Conservation (phyloP, 2,113 vertebrate species). For the Colius striatus region DNA sequence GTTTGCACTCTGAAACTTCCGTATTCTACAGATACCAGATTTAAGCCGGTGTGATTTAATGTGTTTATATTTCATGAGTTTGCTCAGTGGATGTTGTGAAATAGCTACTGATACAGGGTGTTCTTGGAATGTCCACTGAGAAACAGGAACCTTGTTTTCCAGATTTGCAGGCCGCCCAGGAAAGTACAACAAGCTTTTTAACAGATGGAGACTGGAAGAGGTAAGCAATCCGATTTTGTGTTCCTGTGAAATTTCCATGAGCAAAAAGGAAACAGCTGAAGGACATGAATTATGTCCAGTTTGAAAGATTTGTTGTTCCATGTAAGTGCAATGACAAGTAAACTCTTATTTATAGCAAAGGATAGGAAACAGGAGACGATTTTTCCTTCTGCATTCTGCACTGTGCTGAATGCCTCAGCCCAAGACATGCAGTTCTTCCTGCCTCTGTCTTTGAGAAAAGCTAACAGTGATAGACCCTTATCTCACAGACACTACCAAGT, state of each 20-base stretch:
- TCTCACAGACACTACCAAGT: not conserved
- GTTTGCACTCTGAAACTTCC: not conserved
- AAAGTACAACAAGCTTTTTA: slow-evolving; percentile 98
- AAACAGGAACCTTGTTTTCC: slow-evolving; percentile 59
- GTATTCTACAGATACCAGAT: not conserved
- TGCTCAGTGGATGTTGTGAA: not conserved
- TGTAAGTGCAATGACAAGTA: not conserved
- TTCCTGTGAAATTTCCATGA: not conserved
- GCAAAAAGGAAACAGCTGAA: not conserved
- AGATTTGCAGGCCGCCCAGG: slow-evolving; percentile 98
- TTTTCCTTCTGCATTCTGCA: not conserved
- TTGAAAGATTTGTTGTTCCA: not conserved
- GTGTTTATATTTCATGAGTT: not conserved
- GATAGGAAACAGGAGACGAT: not conserved
- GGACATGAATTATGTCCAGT: not conserved
- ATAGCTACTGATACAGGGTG: not conserved
- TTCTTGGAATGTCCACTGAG: slow-evolving; percentile 20
- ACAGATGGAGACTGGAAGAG: slow-evolving; percentile 97
- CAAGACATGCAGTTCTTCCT: not conserved
- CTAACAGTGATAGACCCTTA: not conserved
- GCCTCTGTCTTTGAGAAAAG: not conserved
- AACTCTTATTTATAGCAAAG: not conserved
- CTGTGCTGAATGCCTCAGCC: not conserved
- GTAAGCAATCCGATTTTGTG: slow-evolving; percentile 76
- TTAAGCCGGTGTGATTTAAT: not conserved